Base-by-base conservation (phyloP, 2,797 vertebrate species). In the Pseudocheirus occidentalis region DNA sequence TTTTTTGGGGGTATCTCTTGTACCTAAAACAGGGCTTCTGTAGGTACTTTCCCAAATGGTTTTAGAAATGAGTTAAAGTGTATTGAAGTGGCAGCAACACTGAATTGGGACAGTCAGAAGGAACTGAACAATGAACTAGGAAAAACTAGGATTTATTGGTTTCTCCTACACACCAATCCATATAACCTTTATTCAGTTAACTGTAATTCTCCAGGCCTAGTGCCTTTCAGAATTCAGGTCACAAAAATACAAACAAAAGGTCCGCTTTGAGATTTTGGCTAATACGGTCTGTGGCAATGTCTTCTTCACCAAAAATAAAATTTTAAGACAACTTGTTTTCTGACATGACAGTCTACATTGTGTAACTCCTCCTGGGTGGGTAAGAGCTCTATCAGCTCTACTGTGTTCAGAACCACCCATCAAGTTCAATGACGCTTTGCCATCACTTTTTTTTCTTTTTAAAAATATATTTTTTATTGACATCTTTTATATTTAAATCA, bases 101-200 rank as follows among this genome's bases (percentile, higher is more conserved):
- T 98, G 98, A 98, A 98, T 90, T 98, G 98, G 57, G 98, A 98
- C 98, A 98, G 97, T 98, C 98, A 98, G 98, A 98, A 98, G 98
- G 97, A 96, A 98, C 92, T 97, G 97, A 95, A 97, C 95, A 92
- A 96, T 97, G 95, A 46, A 97, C 96, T 97, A 90, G n/a, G 98
- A 58, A 34, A 21, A 97, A 97, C 97, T 97, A 87, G 98, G 90
- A 96, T 87, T 97, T 98, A 96, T 96, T 97, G 98, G 98, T 87
- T 50, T 97, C 0, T 95, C 96, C 97, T 97, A 96, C 95, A 96
- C 94, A 97, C 93, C 97, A 96, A 97, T 95, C 96, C 97, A 96
- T 94, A 46, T n/a, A 55, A 40, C 16, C 40, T 87, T 50, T 46
- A 87, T 87, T 87, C 40, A 46, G 73, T 81, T 46, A 81, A 46